phyloP scores from a whole-genome alignment of 2,888 invertebrate genomes.

The Nysson spinosus region DNA sequence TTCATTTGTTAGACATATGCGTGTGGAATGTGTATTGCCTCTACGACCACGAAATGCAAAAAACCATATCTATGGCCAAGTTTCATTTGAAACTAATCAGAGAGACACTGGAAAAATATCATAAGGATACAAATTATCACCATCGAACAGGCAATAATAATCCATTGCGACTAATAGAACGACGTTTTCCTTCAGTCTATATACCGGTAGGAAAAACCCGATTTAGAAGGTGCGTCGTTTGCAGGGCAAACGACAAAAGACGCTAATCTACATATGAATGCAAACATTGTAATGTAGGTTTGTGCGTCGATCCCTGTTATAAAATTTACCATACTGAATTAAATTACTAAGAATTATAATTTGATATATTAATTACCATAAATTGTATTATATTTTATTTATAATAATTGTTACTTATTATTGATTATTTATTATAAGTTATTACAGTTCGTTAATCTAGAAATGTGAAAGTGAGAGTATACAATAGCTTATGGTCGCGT shows the following conservation, averaged over 20 bases:
- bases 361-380: no score
- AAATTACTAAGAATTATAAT: no score
- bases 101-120: neutral
- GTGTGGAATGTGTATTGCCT: no score
- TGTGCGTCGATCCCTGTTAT: neutral
- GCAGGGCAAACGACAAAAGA: neutral
- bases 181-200: neutral
- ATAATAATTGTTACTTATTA: neutral
- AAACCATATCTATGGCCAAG: no score
- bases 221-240: neutral
- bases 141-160: neutral
- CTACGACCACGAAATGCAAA: no score
- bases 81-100: no score
- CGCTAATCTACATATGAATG: neutral
- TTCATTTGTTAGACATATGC: no score
- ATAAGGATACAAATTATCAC: neutral
- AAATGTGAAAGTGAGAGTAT: no score
- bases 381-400: neutral
- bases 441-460: no score
- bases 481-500: no score
- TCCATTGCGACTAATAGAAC: neutral
- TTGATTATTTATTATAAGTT: conserved; percentile 5
- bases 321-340: neutral
- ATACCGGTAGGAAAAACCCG: neutral
- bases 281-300: neutral